Evolutionary conservation across 1,140 invertebrate species (phyloP), one percentile per base, ranked within the genome.

Genomic region (Drosophila auraria): DNA sequence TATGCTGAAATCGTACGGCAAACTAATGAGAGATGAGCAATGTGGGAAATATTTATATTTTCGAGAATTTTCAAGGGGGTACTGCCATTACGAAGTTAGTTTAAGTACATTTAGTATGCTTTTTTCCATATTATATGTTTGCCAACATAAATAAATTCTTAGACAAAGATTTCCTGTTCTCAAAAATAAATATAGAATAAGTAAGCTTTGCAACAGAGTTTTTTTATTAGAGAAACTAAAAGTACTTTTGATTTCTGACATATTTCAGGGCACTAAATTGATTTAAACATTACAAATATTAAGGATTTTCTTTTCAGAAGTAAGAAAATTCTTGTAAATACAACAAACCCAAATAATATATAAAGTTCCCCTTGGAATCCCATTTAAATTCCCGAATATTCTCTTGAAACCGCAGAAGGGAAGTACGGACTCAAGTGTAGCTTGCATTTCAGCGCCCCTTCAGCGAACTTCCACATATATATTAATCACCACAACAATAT

Each of bases 401-500:
- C 58, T 63, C 40, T 20, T 9, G 57, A 49, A 47, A 63, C 58
- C 42, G 64, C 62, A 50, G 27, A 12, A 15, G 62, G 30, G 14
- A 65, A 25, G 61, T 38, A 20, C 17, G 36, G 25, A 15, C 17
- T 14, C 30, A 36, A 69, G 45, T 25, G 44, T 49, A 50, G 70
- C 44, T 27, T 57, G 59, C 75, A 78, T 74, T 49, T 57, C 70
- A 60, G 70, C 15, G 47, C 42, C 5, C 36, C 27, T 50, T 40
- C 44, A 12, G 17, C 7, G 53, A 40, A n/a, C 63, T 50, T 17
- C 53, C 51, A 36, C 54, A 25, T 40, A 70, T 73, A 80, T 80
- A 80, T 80, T 81, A 70, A 81, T 81, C 57, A 49, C 79, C 64
- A 71, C 70, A 82, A 77, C 70, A 82, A 77, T 81, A 77, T 76